Base-by-base conservation (phyloP, 2,797 vertebrate genomes). In the Myripristis jacobus region DNA sequence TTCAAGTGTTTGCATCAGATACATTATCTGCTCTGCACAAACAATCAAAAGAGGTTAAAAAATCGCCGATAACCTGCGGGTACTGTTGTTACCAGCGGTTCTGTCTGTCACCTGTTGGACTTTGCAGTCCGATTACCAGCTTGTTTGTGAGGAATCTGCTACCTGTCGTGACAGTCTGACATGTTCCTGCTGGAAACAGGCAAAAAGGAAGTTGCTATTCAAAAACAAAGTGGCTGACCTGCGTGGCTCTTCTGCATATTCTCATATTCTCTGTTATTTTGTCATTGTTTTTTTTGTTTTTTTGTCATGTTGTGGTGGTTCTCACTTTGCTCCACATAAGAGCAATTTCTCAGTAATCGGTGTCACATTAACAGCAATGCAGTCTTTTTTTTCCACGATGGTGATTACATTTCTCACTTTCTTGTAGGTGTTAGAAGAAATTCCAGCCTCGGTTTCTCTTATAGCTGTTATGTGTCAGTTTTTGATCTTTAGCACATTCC, bases 91-190 rank as follows among this genome's bases (percentile, higher is more conserved):
- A 31, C 59, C 21, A 10, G 50, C 2, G 19, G 51, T 62, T 74
- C 69, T 79, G 73, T 86, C 75, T 69, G 72, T 46, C 3, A 18
- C 58, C 50, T 54, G 47, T 55, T 89, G 88, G 86, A 90, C 90
- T 90, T 92, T 84, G 89, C 75, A 56, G 62, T 76, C 57, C 0
- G 9, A 36, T 60, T 50, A 52, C 73, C 59, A 36, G 55, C 61
- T 47, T 63, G 70, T 79, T 81, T 72, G 22, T 56, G 36, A 76
- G 44, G 73, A 75, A 67, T 58, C 62, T 34, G 63, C 54, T 69
- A 24, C 66, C 51, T 79, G 78, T 82, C 55, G 6, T 29, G 27
- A 29, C 27, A 75, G 25, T 38, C 71, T 66, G 47, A 78, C 46
- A 7, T 81, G 69, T 76, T 51, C 22, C 25, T 48, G 10, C 50